Conservation (phyloP, 92 coral and sea anemone species). For the Actinostola sp. region DNA sequence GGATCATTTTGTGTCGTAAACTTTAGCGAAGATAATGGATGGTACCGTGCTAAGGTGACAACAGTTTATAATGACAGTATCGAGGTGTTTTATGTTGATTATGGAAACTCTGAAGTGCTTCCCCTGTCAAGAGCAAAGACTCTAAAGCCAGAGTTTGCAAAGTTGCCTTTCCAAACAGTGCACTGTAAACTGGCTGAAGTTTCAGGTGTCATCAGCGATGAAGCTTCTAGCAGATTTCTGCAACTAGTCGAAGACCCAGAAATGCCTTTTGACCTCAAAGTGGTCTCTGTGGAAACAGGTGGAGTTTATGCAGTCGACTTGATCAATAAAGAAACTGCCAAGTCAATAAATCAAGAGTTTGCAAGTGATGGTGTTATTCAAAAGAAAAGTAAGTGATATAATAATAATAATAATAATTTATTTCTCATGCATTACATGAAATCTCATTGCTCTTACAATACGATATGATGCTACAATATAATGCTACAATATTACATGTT, state of each 20-base stretch:
- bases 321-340: slow-evolving; percentile 44
- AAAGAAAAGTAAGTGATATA: slow-evolving; percentile 2
- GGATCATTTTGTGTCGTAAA: slow-evolving; percentile 76
- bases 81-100: slow-evolving; percentile 75
- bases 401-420: too few relatives aligned
- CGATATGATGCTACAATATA: too few relatives aligned
- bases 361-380: not conserved
- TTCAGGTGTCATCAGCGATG: slow-evolving; percentile 8
- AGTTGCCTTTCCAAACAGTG: slow-evolving; percentile 71
- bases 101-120: slow-evolving; percentile 87
- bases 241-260: slow-evolving; percentile 68
- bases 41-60: slow-evolving; percentile 88
- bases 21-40: slow-evolving; percentile 83
- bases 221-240: slow-evolving; percentile 34
- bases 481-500: too few relatives aligned
- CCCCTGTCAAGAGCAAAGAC: slow-evolving; percentile 64
- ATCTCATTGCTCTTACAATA: too few relatives aligned
- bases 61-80: slow-evolving; percentile 48
- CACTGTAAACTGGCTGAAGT: slow-evolving; percentile 49
- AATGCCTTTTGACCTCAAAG: slow-evolving; percentile 35
- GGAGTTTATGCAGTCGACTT: slow-evolving; percentile 67
- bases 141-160: slow-evolving; percentile 69
- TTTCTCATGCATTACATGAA: too few relatives aligned
- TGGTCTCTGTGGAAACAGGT: slow-evolving; percentile 28
- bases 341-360: slow-evolving; percentile 29